phyloP scores from a whole-genome alignment of 2,113 vertebrate genomes.

The Phocoena phocoena region DNA sequence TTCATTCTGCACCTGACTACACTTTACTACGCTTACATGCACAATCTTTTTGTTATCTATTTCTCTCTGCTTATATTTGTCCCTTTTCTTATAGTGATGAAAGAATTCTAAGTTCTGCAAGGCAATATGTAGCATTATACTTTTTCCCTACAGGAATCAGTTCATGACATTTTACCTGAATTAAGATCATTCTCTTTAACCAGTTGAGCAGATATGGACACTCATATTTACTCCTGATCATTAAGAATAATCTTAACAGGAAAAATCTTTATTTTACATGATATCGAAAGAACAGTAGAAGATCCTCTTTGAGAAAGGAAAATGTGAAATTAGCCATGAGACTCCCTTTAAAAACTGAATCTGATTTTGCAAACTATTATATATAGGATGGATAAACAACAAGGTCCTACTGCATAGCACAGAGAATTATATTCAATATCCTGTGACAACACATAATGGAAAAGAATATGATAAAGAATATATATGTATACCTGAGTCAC shows the following conservation, averaged over 20 bases:
- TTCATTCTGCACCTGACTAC: not conserved
- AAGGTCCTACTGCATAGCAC: not conserved
- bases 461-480: not conserved
- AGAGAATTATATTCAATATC: not conserved
- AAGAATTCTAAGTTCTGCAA: not conserved
- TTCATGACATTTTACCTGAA: not conserved
- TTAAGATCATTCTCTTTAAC: not conserved
- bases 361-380: not conserved
- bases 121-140: not conserved
- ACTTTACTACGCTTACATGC: not conserved
- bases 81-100: not conserved
- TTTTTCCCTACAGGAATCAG: not conserved
- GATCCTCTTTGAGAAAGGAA: slow-evolving; percentile 18
- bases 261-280: not conserved
- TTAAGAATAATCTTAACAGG: not conserved
- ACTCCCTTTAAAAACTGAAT: not conserved
- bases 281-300: not conserved
- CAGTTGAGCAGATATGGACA: not conserved
- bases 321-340: not conserved
- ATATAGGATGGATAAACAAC: not conserved
- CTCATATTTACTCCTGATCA: not conserved
- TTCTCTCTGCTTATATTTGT: slow-evolving; percentile 3
- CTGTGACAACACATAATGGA: not conserved
- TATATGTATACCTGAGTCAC: not conserved
- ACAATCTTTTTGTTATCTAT: not conserved